A percentile compares a stretch with the other conserved stretches of the same genome.
Conservation (phyloP, 2,797 vertebrate genomes). For the Margarornis squamiger region DNA sequence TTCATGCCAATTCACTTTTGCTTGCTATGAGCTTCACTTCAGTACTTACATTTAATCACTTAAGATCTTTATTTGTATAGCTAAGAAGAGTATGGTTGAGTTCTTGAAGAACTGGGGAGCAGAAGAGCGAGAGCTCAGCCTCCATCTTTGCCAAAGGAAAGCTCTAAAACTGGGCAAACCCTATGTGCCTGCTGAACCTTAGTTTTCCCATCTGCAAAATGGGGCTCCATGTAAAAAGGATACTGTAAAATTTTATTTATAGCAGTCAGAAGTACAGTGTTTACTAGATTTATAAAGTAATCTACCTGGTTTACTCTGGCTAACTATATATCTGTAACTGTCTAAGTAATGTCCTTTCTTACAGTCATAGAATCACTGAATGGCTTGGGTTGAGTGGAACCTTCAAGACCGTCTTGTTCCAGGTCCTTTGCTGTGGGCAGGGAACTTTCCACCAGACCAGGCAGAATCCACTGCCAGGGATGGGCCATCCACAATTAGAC, state of each 20-base stretch:
- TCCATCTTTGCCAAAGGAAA: neutral
- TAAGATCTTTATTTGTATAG: slow-evolving; percentile 29
- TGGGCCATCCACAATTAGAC: neutral
- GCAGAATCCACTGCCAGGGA: neutral
- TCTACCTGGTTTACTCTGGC: neutral
- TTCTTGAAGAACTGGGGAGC: neutral
- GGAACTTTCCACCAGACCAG: neutral
- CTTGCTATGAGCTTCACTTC: neutral
- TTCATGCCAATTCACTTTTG: slow-evolving; percentile 64
- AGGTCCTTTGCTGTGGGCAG: neutral
- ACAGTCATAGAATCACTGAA: neutral
- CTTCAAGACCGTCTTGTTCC: neutral
- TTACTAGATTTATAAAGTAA: neutral
- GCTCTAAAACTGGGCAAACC: neutral
- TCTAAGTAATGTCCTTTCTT: neutral
- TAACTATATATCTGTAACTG: neutral
- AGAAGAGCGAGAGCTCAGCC: neutral
- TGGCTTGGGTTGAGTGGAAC: neutral
- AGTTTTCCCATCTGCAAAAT: neutral
- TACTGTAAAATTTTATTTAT: neutral
- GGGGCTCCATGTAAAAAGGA: neutral
- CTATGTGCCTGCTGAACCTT: neutral
- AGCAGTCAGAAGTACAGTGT: neutral
- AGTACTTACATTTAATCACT: slow-evolving; percentile 24
- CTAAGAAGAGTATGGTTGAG: neutral